Base-by-base conservation (phyloP, 2,888 invertebrate species). In the Polyommatus iphigenia region DNA sequence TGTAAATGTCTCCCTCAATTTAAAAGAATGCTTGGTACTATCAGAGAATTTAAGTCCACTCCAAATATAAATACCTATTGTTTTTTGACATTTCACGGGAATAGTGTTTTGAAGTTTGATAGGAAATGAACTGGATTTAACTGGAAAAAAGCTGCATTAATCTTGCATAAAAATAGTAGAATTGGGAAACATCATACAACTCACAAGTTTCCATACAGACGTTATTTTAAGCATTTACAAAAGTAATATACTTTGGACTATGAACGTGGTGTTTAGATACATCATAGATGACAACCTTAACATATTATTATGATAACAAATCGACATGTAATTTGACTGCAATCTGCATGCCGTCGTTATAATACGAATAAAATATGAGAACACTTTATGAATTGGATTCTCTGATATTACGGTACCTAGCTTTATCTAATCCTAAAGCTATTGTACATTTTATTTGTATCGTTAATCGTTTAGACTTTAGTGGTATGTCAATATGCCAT, bases 1-100 rank as follows among this genome's bases (percentile, higher is more conserved):
- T 67, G 67, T 67, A 67, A 67, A 67, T 67, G 67, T 67, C 67
- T 18, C 29, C 6, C 15, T 54, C 24, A 67, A 67, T 67, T 67
- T 29, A 29, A 24, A 62, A 62, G 0, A 32, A 32, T 15, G 32
- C 15, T 67, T 32, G 15, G 29, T 67, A 4, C 18, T 54, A 54
- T 54, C 18, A 54, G 15, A 18, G 54, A 54, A 54, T 18, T 54
- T 18, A 18, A 15, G 41, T 41, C 8, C 10, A 46, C 41, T 10
- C 41, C 41, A 41, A 41, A 41, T 41, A 41, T 41, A 41, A 41
- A 10, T 10, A n/a, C n/a, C n/a, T n/a, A 41, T 8, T 41, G 41
- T 41, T 41, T 41, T 41, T 7, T 10, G 2, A 41, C 41, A 41
- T 41, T 10, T 41, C 10, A 10, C 2, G 10, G 2, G 15, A 15